Conservation (phyloP, 1,140 invertebrate species). For the Eumaeus atala region DNA sequence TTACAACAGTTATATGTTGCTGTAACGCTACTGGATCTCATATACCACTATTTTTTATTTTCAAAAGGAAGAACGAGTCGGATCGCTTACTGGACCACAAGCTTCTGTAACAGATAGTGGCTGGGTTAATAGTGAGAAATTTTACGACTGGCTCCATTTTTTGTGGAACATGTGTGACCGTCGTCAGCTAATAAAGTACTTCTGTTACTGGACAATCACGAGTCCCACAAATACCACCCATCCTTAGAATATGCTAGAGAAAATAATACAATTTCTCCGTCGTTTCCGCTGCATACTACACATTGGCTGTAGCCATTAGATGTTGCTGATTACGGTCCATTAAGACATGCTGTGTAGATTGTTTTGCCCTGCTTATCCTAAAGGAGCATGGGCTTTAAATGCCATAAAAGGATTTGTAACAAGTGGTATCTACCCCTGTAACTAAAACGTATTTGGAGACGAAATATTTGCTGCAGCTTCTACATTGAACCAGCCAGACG, state of each 20-base stretch:
- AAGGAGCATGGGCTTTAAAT: too few species aligned
- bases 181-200: neutral
- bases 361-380: too few species aligned
- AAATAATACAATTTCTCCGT: neutral
- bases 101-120: neutral
- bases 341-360: constrained; percentile 10
- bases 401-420: too few species aligned
- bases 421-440: too few species aligned
- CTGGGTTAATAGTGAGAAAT: neutral
- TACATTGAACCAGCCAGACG: too few species aligned
- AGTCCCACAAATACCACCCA: constrained; percentile 7
- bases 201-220: constrained; percentile 5
- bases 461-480: too few species aligned
- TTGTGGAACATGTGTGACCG: constrained; percentile 4
- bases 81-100: neutral
- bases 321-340: constrained; percentile 5
- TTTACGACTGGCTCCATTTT: constrained; percentile 1
- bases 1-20: neutral
- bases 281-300: constrained; percentile 12
- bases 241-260: constrained; percentile 2
- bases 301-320: constrained; percentile 9
- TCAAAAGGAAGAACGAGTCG: neutral
- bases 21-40: constrained; percentile 8
- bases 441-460: too few species aligned
- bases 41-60: neutral